Evolutionary conservation across 2,888 invertebrate species (phyloP), one percentile per base, ranked within the genome.

Genomic region (Tipula confusa): DNA sequence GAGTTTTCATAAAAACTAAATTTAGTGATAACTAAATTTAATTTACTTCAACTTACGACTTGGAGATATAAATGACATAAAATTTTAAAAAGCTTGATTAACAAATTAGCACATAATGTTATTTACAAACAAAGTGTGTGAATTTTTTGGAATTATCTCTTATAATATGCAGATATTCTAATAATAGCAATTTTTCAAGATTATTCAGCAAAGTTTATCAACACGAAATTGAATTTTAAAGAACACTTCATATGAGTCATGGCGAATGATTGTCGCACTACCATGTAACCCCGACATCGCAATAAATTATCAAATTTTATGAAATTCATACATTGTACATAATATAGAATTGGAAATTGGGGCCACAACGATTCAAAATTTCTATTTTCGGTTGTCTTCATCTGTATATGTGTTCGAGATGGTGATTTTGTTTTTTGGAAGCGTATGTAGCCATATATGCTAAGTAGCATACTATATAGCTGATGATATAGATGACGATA

Each of bases 321-420:
- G 64, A n/a, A n/a, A n/a, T n/a, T n/a, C n/a, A n/a, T n/a, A n/a
- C n/a, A n/a, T 64, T 64, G 64, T n/a, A n/a, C n/a, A n/a, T n/a
- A 64, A 24, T 11, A 64, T 64, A 6, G 9, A 9, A 43, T 9
- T 64, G 64, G 64, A 24, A 64, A 64, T 24, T 24, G 64, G 24
- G 64, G 24, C 64, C 64, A 24, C 24, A 64, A 64, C 64, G 64
- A 64, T 64, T 64, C 64, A 64, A 64, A 64, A 64, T 64, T 64
- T n/a, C 64, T 64, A 64, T 64, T 64, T 64, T 24, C 64, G 64
- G n/a, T 64, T 64, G 64, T 64, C 64, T 64, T 64, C 64, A 24
- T 18, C 24, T 24, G 64, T 24, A 9, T 9, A 24, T 7, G 1
- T 24, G 33, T 33, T 33, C 24, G 64, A 64, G 7, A 24, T 64